These are phyloP conservation scores for Merluccius polli DNA, from an alignment of 2,797 vertebrate genomes.

Conservation along the genomic window DNA sequence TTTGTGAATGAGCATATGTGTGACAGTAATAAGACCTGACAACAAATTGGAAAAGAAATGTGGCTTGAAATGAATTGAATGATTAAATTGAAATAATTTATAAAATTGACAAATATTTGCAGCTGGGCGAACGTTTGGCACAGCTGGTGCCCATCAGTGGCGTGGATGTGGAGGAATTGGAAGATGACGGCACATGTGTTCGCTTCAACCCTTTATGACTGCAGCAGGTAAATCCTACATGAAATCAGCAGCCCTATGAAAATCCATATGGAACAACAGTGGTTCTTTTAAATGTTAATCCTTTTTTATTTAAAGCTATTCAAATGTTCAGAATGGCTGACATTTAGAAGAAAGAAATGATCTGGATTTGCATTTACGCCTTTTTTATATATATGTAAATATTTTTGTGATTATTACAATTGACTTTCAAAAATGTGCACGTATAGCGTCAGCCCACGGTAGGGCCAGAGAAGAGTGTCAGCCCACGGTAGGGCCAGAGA, in stretches of 20 bases:
- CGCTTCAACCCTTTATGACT: slow-evolving; percentile 92
- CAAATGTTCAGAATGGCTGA: not conserved
- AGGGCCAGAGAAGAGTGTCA: too few relatives aligned
- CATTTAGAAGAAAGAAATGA: not conserved
- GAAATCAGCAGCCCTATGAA: not conserved
- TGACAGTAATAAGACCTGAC: not conserved
- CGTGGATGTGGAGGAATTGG: slow-evolving; percentile 87
- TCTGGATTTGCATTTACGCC: not conserved
- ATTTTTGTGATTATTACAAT: not conserved
- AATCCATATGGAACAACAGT: not conserved
- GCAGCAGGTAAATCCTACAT: slow-evolving; percentile 80
- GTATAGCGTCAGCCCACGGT: too few relatives aligned
- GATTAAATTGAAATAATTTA: not conserved
- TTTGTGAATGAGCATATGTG: slow-evolving; percentile 1
- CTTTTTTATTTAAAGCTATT: not conserved
- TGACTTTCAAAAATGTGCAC: too few relatives aligned
- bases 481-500: too few relatives aligned
- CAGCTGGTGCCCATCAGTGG: slow-evolving; percentile 82
- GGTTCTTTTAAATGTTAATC: too few relatives aligned
- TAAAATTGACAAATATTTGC: slow-evolving; percentile 5
- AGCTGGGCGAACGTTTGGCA: slow-evolving; percentile 87
- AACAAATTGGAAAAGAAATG: not conserved
- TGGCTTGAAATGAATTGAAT: not conserved
- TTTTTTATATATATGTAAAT: not conserved
- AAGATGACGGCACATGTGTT: slow-evolving; percentile 85